Conservation (phyloP, 2,888 invertebrate genomes). For the Ecdyonurus torrentis region DNA sequence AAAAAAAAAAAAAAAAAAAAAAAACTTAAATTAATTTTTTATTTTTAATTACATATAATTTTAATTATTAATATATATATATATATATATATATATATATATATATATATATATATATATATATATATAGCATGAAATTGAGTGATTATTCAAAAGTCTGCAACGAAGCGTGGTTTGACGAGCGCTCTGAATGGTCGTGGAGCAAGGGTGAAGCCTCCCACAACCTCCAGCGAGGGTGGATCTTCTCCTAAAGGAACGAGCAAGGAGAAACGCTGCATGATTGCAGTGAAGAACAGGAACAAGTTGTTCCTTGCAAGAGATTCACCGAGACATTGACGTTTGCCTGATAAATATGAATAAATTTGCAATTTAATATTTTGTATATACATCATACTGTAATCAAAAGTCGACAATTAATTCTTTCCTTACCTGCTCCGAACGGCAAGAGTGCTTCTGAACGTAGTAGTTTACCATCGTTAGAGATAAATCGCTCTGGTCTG, state of each 20-base stretch:
- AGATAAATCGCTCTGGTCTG: conserved; percentile 44
- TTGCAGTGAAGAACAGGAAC: conserved; percentile 40
- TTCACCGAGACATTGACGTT: conserved; percentile 47
- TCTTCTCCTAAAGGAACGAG: conserved; percentile 27
- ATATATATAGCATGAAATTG: too few relatives aligned
- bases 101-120: too few relatives aligned
- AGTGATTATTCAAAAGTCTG: too few relatives aligned
- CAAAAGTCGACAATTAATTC: not conserved
- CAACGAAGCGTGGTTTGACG: conserved; percentile 19
- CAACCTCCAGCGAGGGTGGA: conserved; percentile 27
- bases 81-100: too few relatives aligned
- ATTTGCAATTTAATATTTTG: not conserved
- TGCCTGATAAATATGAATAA: conserved; percentile 27
- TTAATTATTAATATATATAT: too few relatives aligned
- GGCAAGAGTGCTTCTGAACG: conserved; percentile 41
- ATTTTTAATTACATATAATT: too few relatives aligned
- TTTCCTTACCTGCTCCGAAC: conserved; percentile 42
- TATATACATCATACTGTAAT: not conserved
- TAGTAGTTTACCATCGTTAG: conserved; percentile 32
- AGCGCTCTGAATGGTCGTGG: conserved; percentile 36
- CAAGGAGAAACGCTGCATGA: conserved; percentile 37
- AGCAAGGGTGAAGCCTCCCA: conserved; percentile 36
- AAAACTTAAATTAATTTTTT: too few relatives aligned
- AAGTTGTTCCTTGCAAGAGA: conserved; percentile 40
- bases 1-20: too few relatives aligned